phyloP scores from a whole-genome alignment of 2,113 vertebrate species.

The Ivindomyrus marchei region DNA sequence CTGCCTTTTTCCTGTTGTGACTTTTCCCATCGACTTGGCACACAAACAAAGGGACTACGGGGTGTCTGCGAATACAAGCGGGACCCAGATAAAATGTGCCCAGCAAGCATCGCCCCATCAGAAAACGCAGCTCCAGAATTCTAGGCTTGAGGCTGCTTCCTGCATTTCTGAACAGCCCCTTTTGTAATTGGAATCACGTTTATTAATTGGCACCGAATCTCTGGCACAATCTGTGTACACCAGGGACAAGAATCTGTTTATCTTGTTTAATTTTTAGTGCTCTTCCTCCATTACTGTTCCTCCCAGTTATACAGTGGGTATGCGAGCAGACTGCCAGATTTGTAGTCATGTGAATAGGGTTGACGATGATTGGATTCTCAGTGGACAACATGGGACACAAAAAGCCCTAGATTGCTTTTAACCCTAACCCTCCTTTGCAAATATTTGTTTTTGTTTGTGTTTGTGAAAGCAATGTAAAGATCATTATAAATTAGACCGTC shows the following conservation, averaged over 20 bases:
- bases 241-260: conserved; percentile 63
- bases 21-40: conserved; percentile 61
- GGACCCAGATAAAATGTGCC: conserved; percentile 61
- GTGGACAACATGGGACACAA: conserved; percentile 70
- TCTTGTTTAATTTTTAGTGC: conserved; percentile 69
- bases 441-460: conserved; percentile 68
- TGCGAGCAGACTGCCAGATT: conserved; percentile 70
- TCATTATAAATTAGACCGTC: conserved; percentile 24
- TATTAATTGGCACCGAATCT: conserved; percentile 71
- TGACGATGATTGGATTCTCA: conserved; percentile 58
- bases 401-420: conserved; percentile 60
- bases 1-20: conserved; percentile 54
- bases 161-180: conserved; percentile 56
- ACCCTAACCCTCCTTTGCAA: conserved; percentile 59
- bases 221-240: conserved; percentile 66
- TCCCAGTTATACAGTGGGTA: conserved; percentile 67
- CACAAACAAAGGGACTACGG: conserved; percentile 66
- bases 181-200: conserved; percentile 66
- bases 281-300: conserved; percentile 36
- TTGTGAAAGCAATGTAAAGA: conserved; percentile 58
- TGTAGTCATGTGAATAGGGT: conserved; percentile 58
- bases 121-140: conserved; percentile 40
- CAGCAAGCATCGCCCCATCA: conserved; percentile 51
- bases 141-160: conserved; percentile 39
- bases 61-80: conserved; percentile 53